Evolutionary conservation across 2,113 vertebrate genomes (phyloP).

Genomic region (Lasiurus cinereus): DNA sequence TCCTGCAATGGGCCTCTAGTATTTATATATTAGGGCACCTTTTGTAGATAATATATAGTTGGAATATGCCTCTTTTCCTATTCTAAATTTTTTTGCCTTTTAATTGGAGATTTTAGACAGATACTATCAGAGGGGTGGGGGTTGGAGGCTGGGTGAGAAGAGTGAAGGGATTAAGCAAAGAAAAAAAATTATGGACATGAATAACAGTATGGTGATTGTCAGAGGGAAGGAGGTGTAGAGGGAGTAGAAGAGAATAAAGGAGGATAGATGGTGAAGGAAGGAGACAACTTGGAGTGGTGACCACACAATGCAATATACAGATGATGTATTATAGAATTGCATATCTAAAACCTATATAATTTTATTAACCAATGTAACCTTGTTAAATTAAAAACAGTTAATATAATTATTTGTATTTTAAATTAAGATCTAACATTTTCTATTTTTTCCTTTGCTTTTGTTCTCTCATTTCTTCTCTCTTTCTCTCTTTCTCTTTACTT

Average conservation of each 20-base stretch:
- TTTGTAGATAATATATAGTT: not conserved
- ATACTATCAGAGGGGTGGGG: not conserved
- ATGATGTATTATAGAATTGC: not conserved
- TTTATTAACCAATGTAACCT: not conserved
- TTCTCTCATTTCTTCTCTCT: not conserved
- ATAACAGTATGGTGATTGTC: not conserved
- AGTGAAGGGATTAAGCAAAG: not conserved
- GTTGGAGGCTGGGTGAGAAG: not conserved
- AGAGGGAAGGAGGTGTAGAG: not conserved
- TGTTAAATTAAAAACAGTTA: not conserved
- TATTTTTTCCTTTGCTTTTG: not conserved
- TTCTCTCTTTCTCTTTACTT: not conserved
- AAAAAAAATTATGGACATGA: not conserved
- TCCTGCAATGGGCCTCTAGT: too few species aligned
- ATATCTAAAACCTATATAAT: not conserved
- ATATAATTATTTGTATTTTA: not conserved
- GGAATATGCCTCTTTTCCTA: not conserved
- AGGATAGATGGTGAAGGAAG: not conserved
- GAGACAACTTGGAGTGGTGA: not conserved
- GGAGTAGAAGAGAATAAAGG: not conserved
- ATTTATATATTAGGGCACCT: not conserved
- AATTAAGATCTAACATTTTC: not conserved
- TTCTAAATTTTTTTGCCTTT: not conserved
- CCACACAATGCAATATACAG: not conserved
- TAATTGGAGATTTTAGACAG: not conserved